Base-by-base conservation (phyloP, 1,140 invertebrate species). In the Hydropsyche tenuis region DNA sequence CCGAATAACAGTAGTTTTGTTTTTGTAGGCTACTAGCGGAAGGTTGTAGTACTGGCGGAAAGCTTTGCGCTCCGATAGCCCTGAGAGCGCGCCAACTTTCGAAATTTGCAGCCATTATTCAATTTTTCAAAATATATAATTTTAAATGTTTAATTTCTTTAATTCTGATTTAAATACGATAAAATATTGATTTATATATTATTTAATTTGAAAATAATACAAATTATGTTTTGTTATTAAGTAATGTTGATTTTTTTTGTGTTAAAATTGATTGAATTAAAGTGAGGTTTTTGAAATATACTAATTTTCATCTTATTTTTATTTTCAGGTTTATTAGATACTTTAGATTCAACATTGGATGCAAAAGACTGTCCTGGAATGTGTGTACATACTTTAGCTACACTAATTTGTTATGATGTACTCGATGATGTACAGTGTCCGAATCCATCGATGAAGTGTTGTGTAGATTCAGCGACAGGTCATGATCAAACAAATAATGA, bases 291-390 rank as follows among this genome's bases (percentile, higher is more conserved):
- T 45, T 71, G 14, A 27, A 25, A 30, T 23, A 71, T 66, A 37
- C 3, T 4, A 37, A 37, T 37, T 4, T 37, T 37, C 30, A 37
- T 37, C n/a, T 37, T 9, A 65, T 56, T 64, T 62, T 48, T 25
- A 11, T 45, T 81, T 81, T 2, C 84, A 95, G 93, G 93, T 78
- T 86, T 95, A 0, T 82, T 95, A 73, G 93, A 94, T 76, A 91
- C 92, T 0, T 88, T 96, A 78, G 93, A 93, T 12, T 93, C 89
- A 43, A 94, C 93, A 20, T 92, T 90, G 20, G 91, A 93, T 79
- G 89, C 89, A 46, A 93, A 92, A 79, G 91, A 94, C 78, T 96
- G 94, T 82, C 93, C 94, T 0, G 94, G 94, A 0, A 89, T 93
- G 56, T 96, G 94, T 80, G 91, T 94, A 27, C 93, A 95, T 79